Evolutionary conservation across 2,797 vertebrate species (phyloP), one percentile per base, ranked within the genome.

Genomic region (Saxicola maurus): DNA sequence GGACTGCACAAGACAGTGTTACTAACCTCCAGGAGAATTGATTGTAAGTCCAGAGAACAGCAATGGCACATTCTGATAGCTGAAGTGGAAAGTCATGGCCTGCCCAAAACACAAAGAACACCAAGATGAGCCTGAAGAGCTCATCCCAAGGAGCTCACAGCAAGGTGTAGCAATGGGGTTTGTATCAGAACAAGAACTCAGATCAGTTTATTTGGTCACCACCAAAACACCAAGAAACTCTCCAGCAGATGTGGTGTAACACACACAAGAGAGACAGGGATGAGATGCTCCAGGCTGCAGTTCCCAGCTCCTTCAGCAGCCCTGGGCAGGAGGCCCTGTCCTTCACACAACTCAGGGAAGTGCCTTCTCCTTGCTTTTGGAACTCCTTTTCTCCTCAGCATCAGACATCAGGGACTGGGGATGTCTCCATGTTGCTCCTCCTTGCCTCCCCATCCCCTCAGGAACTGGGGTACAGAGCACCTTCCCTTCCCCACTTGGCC

Each of bases 11-110:
- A 77, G 60, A 82, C 21, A 51, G 55, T 60, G 38, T 83, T 92
- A 97, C 97, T 97, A 55, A 99, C 99, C 99, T 98, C 98, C 99
- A 66, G 98, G 95, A 35, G 98, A 97, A 96, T 99, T 99, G 97
- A 99, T 99, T 92, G 98, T 86, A 75, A 99, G 97, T 25, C 98
- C 98, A 2, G 97, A 96, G 95, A 99, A 99, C 60, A 99, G 97
- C 82, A 99, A 92, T 80, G 98, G 97, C 94, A 99, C 98, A 5
- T 99, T 97, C 46, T 95, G 83, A 94, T 90, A 98, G 86, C 96
- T 98, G 24, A 99, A 98, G 97, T 99, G 97, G 97, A 99, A 99
- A 48, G 98, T 98, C 99, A 99, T 99, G 67, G 57, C 96, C 99
- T 99, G 95, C 74, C 89, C 78, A 94, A 80, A 94, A 95, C 85